Evolutionary conservation across 2,113 vertebrate genomes (phyloP).

Genomic region (Baryphthengus martii): DNA sequence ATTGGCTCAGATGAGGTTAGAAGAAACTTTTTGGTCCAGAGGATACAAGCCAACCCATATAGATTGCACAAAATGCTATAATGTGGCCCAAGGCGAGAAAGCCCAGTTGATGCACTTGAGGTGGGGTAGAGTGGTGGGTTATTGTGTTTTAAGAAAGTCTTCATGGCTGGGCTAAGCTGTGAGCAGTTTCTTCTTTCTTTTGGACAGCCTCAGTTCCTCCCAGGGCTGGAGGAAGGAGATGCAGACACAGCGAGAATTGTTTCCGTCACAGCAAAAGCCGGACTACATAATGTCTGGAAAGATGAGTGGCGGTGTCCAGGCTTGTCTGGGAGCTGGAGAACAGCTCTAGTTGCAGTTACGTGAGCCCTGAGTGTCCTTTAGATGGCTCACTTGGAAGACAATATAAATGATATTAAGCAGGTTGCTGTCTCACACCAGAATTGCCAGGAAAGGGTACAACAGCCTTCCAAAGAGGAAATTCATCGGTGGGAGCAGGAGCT

Average conservation of each 20-base stretch:
- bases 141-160: background rate
- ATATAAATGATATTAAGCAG: background rate
- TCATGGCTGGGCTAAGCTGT: background rate
- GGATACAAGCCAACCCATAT: background rate
- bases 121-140: background rate
- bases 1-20: conserved; percentile 9
- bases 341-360: background rate
- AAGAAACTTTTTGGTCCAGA: conserved; percentile 4
- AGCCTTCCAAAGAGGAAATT: background rate
- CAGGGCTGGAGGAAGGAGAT: background rate
- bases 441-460: background rate
- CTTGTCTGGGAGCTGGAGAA: conserved; percentile 10
- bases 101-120: accelerated
- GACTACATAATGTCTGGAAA: conserved; percentile 29
- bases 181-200: background rate
- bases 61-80: background rate
- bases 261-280: background rate
- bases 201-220: background rate
- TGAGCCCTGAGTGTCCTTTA: background rate
- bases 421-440: background rate
- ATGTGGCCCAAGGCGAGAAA: background rate
- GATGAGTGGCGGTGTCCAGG: background rate
- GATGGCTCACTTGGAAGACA: background rate
- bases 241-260: background rate
- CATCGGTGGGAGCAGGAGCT: background rate